Evolutionary conservation across 2,888 invertebrate species (phyloP), one percentile per base, ranked within the genome.

Genomic region (Pristionchus entomophagus): DNA sequence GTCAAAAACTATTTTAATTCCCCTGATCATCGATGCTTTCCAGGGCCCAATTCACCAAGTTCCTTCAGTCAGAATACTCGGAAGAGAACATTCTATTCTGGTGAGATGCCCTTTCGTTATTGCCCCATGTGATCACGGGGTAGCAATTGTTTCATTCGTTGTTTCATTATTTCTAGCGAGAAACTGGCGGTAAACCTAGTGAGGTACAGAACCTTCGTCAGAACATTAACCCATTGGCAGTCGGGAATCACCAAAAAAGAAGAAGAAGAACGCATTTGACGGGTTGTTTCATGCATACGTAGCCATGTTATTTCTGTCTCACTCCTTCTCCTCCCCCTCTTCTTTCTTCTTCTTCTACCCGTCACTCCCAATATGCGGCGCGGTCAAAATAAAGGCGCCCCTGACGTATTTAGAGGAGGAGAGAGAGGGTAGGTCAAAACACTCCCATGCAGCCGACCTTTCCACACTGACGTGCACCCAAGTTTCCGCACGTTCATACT

Each of bases 1-100:
- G n/a, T n/a, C n/a, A n/a, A n/a, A n/a, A n/a, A n/a, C n/a, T n/a
- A n/a, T n/a, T n/a, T n/a, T n/a, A n/a, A n/a, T n/a, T n/a, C n/a
- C 26, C 77, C 26, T 73, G n/a, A 51, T 49, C 41, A 80, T 49
- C 29, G 41, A 38, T 65, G n/a, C 26, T 6, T 49, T 80, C 12
- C 86, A 86, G 86, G 78, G 91, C 91, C 26, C 92, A 91, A 80
- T 93, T 93, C 89, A 91, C 92, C 53, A 92, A 92, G 81, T 93
- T 93, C 87, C 88, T 93, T 49, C 92, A 93, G 86, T 90, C 91
- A 41, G 93, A 93, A 86, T 93, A 93, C 87, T 90, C 90, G 45
- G 93, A 93, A 85, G 93, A 93, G 88, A 93, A 93, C 88, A 93
- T 93, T 45, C 87, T 93, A 14, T 93, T 93, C 87, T 93, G 92